Base-by-base conservation (phyloP, 2,888 invertebrate genomes). In the Synergus itoensis region DNA sequence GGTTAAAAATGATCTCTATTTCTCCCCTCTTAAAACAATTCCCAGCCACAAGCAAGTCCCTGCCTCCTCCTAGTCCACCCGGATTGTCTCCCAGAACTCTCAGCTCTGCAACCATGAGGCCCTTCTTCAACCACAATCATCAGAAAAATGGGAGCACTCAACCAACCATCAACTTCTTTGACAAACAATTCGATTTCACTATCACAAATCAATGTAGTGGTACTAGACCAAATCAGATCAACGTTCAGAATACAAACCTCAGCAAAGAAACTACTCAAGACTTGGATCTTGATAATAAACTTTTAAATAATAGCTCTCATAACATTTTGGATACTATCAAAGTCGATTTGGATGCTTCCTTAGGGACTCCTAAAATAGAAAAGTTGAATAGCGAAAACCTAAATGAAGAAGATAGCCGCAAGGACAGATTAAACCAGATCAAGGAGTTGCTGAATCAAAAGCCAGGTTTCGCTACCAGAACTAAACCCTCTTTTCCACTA, bases 361-460 rank as follows among this genome's bases (percentile, higher is more conserved):
- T 36, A 36, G 36, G 5, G 5, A 36, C 36, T 4, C 36, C 36
- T 36, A 81, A 41, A 8, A 76, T 79, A 36, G 57, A 78, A 4
- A 81, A 79, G 69, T 83, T 85, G 18, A 84, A 83, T 77, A 77
- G 41, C 8, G 82, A 86, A 67, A 85, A 84, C 16, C 81, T 84
- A 67, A 86, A 83, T 87, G 88, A 92, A 16, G 93, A 93, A 57
- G 93, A 93, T 77, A 94, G 93, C 86, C 93, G 95, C 85, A 94
- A 94, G 86, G 95, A 95, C 83, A 93, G 95, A 86, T 93, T 96
- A 88, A 94, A 94, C 81, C 96, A 95, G 90, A 95, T 96, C 78
- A 95, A 95, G 89, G 95, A 96, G 83, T 93, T 96, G 88, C 90
- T 96, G 28, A 94, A 94, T 83, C 95, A 96, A 87, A 95, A 95